A percentile compares a stretch with the other conserved stretches of the same genome.
phyloP scores from a whole-genome alignment of 2,797 vertebrate species.

The Pseudochirops corinnae region DNA sequence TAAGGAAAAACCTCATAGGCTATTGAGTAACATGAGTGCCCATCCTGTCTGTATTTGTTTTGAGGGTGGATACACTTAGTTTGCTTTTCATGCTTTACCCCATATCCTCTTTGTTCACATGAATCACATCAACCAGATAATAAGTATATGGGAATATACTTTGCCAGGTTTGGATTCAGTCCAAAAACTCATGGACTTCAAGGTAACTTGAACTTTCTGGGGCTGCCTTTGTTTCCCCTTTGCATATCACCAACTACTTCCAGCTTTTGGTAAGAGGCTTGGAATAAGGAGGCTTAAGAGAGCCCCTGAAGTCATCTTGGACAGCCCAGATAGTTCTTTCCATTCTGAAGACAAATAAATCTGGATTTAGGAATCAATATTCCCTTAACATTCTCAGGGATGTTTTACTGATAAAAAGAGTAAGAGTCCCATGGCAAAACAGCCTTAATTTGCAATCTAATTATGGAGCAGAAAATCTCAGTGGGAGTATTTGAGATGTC shows the following conservation, averaged over 20 bases:
- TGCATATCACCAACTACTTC: neutral
- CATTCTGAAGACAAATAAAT: conserved; percentile 56
- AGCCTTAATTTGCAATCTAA: conserved; percentile 59
- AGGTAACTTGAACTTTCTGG: conserved; percentile 38
- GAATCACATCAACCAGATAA: conserved; percentile 19
- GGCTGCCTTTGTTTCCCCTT: neutral
- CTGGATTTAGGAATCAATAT: conserved; percentile 10
- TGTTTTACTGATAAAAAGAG: conserved; percentile 45
- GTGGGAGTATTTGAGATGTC: neutral
- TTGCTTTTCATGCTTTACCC: neutral
- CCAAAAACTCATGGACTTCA: neutral
- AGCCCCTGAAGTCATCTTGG: neutral
- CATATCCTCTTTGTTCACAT: neutral
- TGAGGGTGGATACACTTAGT: conserved; percentile 28
- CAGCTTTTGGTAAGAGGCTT: neutral
- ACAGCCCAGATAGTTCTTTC: conserved; percentile 29
- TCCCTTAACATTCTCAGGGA: conserved; percentile 11
- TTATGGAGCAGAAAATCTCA: conserved; percentile 49
- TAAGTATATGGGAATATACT: neutral
- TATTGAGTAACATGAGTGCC: neutral
- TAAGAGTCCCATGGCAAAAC: conserved; percentile 46
- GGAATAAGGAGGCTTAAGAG: neutral
- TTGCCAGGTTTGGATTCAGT: neutral
- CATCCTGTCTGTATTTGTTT: conserved; percentile 8
- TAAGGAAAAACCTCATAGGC: neutral